Evolutionary conservation across 2,113 vertebrate genomes (phyloP).

Genomic region (Zapornia atra): DNA sequence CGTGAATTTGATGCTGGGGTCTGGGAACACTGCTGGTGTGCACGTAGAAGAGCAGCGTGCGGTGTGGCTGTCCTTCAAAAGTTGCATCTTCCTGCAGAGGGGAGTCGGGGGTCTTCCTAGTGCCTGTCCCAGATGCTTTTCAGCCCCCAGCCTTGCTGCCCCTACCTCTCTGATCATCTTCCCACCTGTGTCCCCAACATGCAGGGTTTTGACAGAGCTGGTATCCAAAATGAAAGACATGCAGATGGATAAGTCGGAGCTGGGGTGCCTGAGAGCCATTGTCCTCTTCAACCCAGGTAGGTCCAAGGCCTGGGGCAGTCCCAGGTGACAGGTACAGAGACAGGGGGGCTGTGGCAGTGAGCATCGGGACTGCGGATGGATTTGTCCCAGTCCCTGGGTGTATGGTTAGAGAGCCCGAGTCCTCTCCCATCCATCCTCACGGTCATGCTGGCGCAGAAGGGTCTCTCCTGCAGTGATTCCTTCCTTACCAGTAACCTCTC

Average conservation of each 20-base stretch:
- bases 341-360: neutral
- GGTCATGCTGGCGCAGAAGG: neutral
- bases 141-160: neutral
- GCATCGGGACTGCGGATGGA: neutral
- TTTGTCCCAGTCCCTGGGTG: neutral
- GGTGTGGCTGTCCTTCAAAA: neutral
- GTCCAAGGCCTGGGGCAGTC: neutral
- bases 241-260: conserved; percentile 97
- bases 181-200: neutral
- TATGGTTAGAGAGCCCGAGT: fast-evolving
- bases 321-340: neutral
- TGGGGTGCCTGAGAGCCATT: conserved; percentile 93
- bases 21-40: neutral
- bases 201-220: conserved; percentile 92
- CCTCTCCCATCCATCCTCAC: fast-evolving
- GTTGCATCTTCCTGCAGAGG: neutral
- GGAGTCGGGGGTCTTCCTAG: neutral
- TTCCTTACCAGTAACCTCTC: neutral
- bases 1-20: neutral
- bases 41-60: neutral
- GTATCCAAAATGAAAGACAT: conserved; percentile 99
- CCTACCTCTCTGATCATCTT: neutral
- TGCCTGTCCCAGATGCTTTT: neutral
- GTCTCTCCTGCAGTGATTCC: neutral
- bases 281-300: conserved; percentile 95